Percentiles rank a stretch among this genome's conserved stretches.
Evolutionary conservation across 2,113 vertebrate genomes (phyloP).

Genomic region (Clarias magur): DNA sequence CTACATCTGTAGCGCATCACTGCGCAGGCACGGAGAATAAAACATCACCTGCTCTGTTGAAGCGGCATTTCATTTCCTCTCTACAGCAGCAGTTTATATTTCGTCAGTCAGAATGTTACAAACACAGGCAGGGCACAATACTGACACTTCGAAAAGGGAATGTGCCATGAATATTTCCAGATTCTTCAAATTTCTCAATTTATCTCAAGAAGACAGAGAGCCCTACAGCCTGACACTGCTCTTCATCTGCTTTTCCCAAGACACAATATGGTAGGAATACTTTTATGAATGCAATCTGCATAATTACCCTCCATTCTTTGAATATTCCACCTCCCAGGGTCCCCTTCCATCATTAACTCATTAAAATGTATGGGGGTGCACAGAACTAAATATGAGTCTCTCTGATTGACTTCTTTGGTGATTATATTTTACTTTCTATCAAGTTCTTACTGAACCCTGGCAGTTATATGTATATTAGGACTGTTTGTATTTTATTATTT

Average conservation of each 20-base stretch:
- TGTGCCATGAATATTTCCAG: conserved; percentile 51
- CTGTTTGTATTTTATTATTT: neutral
- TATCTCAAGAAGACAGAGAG: conserved; percentile 52
- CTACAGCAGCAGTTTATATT: conserved; percentile 19
- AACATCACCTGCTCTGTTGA: conserved; percentile 16
- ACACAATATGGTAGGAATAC: conserved; percentile 44
- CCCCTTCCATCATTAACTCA: conserved; percentile 43
- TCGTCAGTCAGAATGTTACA: conserved; percentile 38
- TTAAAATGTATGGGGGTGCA: conserved; percentile 50
- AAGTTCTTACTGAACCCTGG: neutral
- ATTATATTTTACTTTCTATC: neutral
- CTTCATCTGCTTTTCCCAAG: conserved; percentile 49
- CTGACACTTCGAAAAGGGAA: conserved; percentile 37
- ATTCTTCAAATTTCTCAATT: conserved; percentile 52
- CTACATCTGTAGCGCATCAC: conserved; percentile 20
- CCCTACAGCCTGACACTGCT: conserved; percentile 44
- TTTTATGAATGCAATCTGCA: conserved; percentile 57
- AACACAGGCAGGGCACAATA: conserved; percentile 13
- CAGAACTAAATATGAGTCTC: conserved; percentile 30
- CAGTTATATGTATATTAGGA: neutral
- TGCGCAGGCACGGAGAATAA: neutral
- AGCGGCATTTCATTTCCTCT: conserved; percentile 31
- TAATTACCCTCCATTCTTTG: conserved; percentile 52
- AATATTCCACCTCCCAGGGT: conserved; percentile 48
- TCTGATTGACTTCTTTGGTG: neutral